Conservation (phyloP, 2,797 vertebrate species). For the Pelobates cultripes region DNA sequence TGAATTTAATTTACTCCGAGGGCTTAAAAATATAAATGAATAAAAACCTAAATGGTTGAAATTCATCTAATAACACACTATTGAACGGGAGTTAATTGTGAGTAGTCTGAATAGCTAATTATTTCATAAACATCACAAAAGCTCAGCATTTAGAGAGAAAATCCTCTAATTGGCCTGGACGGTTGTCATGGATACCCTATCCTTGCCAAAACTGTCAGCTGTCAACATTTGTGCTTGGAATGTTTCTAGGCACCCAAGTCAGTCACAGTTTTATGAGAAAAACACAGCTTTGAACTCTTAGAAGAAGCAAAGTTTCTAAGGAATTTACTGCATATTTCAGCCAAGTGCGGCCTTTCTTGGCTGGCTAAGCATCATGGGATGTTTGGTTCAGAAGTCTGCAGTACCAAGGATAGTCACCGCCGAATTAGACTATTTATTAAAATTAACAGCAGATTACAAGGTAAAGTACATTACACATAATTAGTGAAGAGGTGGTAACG, state of each 20-base stretch:
- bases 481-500: too few species aligned
- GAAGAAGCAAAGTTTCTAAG: too few species aligned
- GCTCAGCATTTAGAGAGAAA: neutral
- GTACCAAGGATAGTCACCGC: too few species aligned
- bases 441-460: too few species aligned
- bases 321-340: too few species aligned
- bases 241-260: neutral
- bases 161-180: neutral
- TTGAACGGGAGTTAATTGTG: neutral
- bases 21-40: neutral
- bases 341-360: too few species aligned
- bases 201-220: neutral
- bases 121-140: neutral
- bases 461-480: too few species aligned
- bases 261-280: too few species aligned
- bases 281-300: too few species aligned
- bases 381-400: too few species aligned
- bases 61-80: neutral
- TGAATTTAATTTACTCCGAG: neutral
- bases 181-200: constrained; percentile 19
- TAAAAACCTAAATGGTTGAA: neutral
- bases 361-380: too few species aligned
- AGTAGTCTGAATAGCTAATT: constrained; percentile 1
- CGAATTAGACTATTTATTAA: too few species aligned
- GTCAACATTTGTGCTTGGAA: neutral